Evolutionary conservation across 2,113 vertebrate species (phyloP).

Genomic region (Rynchops niger): DNA sequence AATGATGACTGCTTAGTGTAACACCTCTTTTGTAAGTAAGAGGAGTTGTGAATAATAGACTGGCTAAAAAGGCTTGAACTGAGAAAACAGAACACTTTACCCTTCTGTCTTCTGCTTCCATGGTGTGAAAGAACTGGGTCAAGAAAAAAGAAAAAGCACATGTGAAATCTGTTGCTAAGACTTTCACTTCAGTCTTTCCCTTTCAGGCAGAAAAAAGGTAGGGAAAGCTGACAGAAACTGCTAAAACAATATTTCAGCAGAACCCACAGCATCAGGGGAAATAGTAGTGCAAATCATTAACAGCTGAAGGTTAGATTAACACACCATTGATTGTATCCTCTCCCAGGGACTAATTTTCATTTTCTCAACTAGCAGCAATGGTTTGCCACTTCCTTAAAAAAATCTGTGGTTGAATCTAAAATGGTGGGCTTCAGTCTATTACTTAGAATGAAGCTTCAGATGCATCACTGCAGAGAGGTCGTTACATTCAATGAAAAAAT

Average conservation of each 20-base stretch:
- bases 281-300: constrained; percentile 76
- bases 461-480: constrained; percentile 37
- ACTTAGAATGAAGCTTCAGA: constrained; percentile 42
- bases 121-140: constrained; percentile 22
- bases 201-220: constrained; percentile 47
- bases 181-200: constrained; percentile 5
- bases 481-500: constrained; percentile 53
- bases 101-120: background rate
- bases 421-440: constrained; percentile 48
- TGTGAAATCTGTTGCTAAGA: constrained; percentile 17
- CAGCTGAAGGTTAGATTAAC: constrained; percentile 80
- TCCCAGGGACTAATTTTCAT: constrained; percentile 76
- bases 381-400: constrained; percentile 70
- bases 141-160: background rate
- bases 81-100: background rate
- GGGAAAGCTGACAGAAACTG: constrained; percentile 57
- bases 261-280: constrained; percentile 66
- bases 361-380: constrained; percentile 66
- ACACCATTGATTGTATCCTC: constrained; percentile 67
- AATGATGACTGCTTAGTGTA: background rate
- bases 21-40: background rate
- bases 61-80: background rate
- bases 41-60: background rate
- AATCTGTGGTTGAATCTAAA: constrained; percentile 54
- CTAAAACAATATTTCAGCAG: constrained; percentile 73